Percentiles rank a stretch among this genome's conserved stretches.
Evolutionary conservation across 1,140 invertebrate genomes (phyloP).

Genomic region (Drosophila bocqueti): DNA sequence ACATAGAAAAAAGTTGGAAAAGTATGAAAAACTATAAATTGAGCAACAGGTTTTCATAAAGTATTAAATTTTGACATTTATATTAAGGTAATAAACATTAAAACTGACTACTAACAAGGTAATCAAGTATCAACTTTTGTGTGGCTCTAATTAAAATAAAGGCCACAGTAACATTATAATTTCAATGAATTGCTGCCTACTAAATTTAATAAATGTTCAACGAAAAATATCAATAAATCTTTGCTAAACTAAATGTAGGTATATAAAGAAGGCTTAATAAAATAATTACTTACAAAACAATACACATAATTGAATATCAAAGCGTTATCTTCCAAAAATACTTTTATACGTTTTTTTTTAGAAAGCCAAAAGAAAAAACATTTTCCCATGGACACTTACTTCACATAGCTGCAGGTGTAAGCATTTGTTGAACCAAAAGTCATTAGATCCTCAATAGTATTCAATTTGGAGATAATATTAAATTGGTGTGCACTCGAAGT

Average conservation of each 20-base stretch:
- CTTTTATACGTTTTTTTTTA: not conserved
- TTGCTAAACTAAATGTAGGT: not conserved
- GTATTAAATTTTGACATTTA: not conserved
- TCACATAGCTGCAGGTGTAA: conserved; percentile 4
- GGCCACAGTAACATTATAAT: not conserved
- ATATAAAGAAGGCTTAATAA: not conserved
- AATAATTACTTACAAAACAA: not conserved
- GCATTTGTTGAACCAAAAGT: not conserved
- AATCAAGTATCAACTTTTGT: not conserved
- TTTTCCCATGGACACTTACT: not conserved
- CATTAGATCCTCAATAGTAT: conserved; percentile 15
- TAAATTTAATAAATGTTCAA: too few relatives aligned
- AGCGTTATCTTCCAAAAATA: not conserved
- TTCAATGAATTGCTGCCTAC: not conserved
- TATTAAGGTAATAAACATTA: not conserved
- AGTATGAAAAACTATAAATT: not conserved
- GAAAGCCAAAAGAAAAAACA: conserved; percentile 1
- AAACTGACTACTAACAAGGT: not conserved
- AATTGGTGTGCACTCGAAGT: conserved; percentile 7
- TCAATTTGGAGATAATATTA: conserved; percentile 10
- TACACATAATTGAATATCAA: too few relatives aligned
- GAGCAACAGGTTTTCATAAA: not conserved
- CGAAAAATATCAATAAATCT: not conserved
- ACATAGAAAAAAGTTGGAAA: not conserved
- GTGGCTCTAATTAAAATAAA: not conserved